Percentiles rank a stretch among this genome's conserved stretches.
These are phyloP conservation scores for Gryon sp. DNA, from an alignment of 1,140 invertebrate genomes.

Conservation along the genomic window DNA sequence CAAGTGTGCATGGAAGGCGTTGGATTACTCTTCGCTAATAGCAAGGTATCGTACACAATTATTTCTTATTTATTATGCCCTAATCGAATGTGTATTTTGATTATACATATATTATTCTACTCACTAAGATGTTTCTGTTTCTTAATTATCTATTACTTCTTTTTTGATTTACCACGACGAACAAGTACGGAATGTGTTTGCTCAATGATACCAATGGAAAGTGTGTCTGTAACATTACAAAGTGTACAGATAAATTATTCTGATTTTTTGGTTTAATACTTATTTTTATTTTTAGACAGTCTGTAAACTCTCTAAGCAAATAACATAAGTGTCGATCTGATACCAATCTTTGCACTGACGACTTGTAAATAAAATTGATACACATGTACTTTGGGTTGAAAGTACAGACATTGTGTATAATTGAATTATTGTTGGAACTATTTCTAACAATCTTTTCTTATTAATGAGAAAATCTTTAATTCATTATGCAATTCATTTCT, in stretches of 20 bases:
- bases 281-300: constrained; percentile 28
- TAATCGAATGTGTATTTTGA: constrained; percentile 60
- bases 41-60: constrained; percentile 91
- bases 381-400: constrained; percentile 30
- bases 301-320: constrained; percentile 30
- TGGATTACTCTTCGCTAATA: constrained; percentile 97
- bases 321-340: constrained; percentile 8
- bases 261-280: constrained; percentile 10
- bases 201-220: constrained; percentile 20
- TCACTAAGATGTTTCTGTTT: constrained; percentile 37
- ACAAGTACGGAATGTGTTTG: constrained; percentile 34
- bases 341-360: constrained; percentile 17
- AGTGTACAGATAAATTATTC: constrained; percentile 11
- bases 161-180: constrained; percentile 15
- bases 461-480: no score
- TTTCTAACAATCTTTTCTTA: no score
- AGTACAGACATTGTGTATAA: constrained; percentile 28
- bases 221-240: constrained; percentile 14
- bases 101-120: constrained; percentile 53
- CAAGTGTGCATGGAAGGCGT: constrained; percentile 99
- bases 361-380: constrained; percentile 22
- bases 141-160: constrained; percentile 38
- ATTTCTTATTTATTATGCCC: constrained; percentile 19
- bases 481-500: constrained; percentile 4
- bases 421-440: constrained; percentile 10